Evolutionary conservation across 2,113 vertebrate genomes (phyloP).

Genomic region (Leuciscus idus): DNA sequence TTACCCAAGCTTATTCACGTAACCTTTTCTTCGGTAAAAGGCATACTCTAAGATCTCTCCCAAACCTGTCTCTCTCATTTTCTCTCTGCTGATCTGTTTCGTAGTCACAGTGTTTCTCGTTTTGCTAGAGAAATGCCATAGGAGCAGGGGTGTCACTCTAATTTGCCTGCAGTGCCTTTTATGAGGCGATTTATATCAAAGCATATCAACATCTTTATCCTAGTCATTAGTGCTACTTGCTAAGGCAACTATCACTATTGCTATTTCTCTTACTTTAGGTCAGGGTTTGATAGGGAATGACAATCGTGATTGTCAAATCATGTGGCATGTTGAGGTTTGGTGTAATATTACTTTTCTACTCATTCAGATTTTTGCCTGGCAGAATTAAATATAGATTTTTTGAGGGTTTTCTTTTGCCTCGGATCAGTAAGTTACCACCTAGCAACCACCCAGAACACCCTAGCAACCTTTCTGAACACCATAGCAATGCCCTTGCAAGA

Average conservation of each 20-base stretch:
- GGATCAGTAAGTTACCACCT: slow-evolving; percentile 2
- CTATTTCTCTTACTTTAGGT: not conserved
- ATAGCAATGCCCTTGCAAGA: not conserved
- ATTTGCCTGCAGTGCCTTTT: slow-evolving; percentile 4
- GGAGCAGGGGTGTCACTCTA: slow-evolving; percentile 8
- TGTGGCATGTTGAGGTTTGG: not conserved
- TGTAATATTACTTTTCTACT: not conserved
- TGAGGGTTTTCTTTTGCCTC: not conserved
- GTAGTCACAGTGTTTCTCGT: slow-evolving; percentile 16
- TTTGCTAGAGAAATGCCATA: slow-evolving; percentile 26
- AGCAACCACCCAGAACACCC: not conserved
- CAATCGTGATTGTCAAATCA: not conserved
- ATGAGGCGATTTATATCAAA: not conserved
- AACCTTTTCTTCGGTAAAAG: slow-evolving; percentile 57
- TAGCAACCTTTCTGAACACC: not conserved
- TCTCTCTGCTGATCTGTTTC: slow-evolving; percentile 41
- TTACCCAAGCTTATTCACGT: slow-evolving; percentile 59
- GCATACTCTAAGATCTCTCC: slow-evolving; percentile 43
- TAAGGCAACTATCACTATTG: not conserved
- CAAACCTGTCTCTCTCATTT: slow-evolving; percentile 23
- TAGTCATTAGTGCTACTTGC: not conserved
- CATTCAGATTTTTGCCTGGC: not conserved
- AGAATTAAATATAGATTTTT: not conserved
- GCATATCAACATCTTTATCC: not conserved
- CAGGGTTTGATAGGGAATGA: not conserved